Evolutionary conservation across 2,888 invertebrate genomes (phyloP).

Genomic region (Nudaria mundana): DNA sequence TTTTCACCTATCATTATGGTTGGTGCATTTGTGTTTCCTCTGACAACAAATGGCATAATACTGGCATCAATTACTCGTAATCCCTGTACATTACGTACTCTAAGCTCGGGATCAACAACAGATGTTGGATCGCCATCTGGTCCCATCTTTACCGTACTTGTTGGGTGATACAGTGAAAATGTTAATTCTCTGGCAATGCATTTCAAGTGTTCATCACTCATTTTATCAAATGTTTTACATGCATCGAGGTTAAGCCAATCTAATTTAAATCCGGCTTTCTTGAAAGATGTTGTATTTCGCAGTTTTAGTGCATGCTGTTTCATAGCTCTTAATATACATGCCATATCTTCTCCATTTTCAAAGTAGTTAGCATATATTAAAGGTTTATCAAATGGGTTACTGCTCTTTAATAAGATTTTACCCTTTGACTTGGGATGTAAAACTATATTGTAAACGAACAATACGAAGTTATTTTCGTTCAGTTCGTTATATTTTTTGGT

Average conservation of each 20-base stretch:
- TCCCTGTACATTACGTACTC: slow-evolving; percentile 73
- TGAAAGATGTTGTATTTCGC: slow-evolving; percentile 47
- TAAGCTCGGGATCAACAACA: slow-evolving; percentile 80
- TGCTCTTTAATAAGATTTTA: slow-evolving; percentile 83
- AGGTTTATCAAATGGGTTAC: slow-evolving; percentile 85
- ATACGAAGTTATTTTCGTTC: slow-evolving; percentile 44
- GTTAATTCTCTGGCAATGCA: slow-evolving; percentile 52
- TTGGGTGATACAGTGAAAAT: slow-evolving; percentile 85
- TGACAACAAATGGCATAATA: slow-evolving; percentile 83
- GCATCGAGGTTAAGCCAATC: slow-evolving; percentile 53
- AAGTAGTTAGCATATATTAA: slow-evolving; percentile 83
- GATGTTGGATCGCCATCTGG: slow-evolving; percentile 60
- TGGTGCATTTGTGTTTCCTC: slow-evolving; percentile 83
- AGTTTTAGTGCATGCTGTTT: slow-evolving; percentile 43
- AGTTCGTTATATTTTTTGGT: slow-evolving; percentile 39
- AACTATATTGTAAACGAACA: slow-evolving; percentile 80
- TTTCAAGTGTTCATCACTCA: slow-evolving; percentile 45
- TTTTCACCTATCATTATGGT: slow-evolving; percentile 85
- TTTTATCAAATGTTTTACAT: slow-evolving; percentile 42
- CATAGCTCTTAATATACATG: slow-evolving; percentile 43
- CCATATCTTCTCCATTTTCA: slow-evolving; percentile 75
- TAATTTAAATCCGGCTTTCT: slow-evolving; percentile 43
- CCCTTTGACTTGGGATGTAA: slow-evolving; percentile 86
- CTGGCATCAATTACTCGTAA: slow-evolving; percentile 84
- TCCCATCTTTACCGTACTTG: slow-evolving; percentile 84